phyloP scores from a whole-genome alignment of 2,113 vertebrate genomes.

The Peromyscus maniculatus region DNA sequence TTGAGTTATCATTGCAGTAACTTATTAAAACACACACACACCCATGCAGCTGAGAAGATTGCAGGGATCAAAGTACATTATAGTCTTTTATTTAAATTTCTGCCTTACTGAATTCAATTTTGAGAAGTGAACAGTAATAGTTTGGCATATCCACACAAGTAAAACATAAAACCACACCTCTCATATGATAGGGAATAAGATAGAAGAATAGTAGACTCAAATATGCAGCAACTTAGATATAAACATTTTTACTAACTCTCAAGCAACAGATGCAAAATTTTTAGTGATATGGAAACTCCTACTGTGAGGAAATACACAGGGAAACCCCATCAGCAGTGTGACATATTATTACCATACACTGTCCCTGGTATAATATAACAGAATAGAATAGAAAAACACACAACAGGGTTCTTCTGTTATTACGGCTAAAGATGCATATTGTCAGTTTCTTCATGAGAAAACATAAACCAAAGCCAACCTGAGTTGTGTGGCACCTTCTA shows the following conservation, averaged over 20 bases:
- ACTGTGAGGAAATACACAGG: background rate
- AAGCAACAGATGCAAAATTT: background rate
- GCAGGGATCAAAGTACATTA: background rate
- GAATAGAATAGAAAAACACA: background rate
- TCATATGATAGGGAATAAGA: background rate
- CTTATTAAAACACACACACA: background rate
- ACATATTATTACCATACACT: background rate
- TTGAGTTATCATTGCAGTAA: background rate
- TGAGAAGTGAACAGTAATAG: conserved; percentile 11
- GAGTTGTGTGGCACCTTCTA: background rate
- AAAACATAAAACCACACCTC: background rate
- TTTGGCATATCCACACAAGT: background rate
- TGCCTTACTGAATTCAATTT: conserved; percentile 2
- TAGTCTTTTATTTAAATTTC: conserved; percentile 28
- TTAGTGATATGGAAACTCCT: background rate
- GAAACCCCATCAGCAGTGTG: background rate
- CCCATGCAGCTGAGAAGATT: background rate
- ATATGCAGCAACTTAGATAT: background rate
- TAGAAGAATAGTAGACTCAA: background rate
- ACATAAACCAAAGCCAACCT: background rate
- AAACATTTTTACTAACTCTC: background rate
- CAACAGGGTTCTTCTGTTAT: background rate
- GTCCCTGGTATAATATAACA: background rate
- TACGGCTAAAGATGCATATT: background rate
- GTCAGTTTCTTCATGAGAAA: conserved; percentile 8